phyloP scores from a whole-genome alignment of 2,888 invertebrate species.

The Tetragonisca angustula region DNA sequence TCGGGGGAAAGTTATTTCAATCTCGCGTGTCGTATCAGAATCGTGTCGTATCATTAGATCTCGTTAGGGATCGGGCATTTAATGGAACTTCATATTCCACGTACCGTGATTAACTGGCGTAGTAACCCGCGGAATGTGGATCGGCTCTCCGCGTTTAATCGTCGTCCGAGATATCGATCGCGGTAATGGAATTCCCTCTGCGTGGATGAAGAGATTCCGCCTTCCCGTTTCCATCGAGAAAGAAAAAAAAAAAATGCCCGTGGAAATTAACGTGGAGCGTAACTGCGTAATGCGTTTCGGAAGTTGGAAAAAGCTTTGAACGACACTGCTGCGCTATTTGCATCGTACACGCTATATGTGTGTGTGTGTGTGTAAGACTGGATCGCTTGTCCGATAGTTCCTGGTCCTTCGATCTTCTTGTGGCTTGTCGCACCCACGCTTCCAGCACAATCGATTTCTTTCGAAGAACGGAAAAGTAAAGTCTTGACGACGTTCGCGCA shows the following conservation, averaged over 20 bases:
- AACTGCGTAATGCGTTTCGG: slow-evolving; percentile 17
- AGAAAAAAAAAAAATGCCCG: slow-evolving; percentile 4
- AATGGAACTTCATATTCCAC: slow-evolving; percentile 58
- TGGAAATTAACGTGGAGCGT: slow-evolving; percentile 14
- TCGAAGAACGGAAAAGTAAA: no score
- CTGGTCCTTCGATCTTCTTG: neutral
- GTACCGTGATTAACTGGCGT: slow-evolving; percentile 50
- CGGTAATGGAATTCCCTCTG: slow-evolving; percentile 50
- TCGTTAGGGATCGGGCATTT: slow-evolving; percentile 38
- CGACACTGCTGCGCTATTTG: slow-evolving; percentile 10
- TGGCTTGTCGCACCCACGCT: neutral
- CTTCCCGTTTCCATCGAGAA: neutral
- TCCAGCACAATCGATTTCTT: neutral
- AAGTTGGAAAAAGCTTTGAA: slow-evolving; percentile 13
- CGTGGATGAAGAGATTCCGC: slow-evolving; percentile 41
- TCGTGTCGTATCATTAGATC: slow-evolving; percentile 3
- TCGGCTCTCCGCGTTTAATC: slow-evolving; percentile 48
- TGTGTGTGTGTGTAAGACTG: neutral
- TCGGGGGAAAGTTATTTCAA: neutral
- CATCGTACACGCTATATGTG: neutral
- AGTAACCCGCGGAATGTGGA: slow-evolving; percentile 58
- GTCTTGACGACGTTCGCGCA: no score
- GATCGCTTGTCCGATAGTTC: neutral
- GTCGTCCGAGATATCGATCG: slow-evolving; percentile 56
- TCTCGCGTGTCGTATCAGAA: neutral